Base-by-base conservation (phyloP, 2,888 invertebrate species). In the Allacma fusca region DNA sequence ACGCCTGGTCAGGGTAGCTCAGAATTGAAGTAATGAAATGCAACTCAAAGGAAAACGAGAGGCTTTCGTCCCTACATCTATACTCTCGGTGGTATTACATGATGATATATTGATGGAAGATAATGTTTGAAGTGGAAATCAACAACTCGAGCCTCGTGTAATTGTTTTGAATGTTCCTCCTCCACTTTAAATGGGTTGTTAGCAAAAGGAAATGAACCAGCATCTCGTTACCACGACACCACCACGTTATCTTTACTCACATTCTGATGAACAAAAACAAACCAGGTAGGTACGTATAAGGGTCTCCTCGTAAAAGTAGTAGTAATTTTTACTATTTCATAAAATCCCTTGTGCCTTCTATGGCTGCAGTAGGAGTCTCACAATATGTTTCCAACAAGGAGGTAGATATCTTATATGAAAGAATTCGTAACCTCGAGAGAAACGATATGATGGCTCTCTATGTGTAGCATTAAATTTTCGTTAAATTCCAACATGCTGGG, bases 241-340 rank as follows among this genome's bases (percentile, higher is more conserved):
- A 50, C 50, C 50, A 50, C 50, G 9, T 50, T 50, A n/a, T 50
- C 50, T 50, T 16, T 16, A 50, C 50, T n/a, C 50, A 50, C 50
- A 50, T 50, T 50, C 34, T 16, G 50, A 4, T 9, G 19, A 50
- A 50, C 19, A 19, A 12, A 12, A 50, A 19, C 40, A n/a, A 50
- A 50, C 50, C 50, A 19, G 50, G 50, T 5, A 50, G 9, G 5
- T 13, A 50, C 40, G 13, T 40, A 50, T 50, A 50, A 50, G 50
- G 50, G 9, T 50, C 50, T 50, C 50, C 1, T n/a, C 1, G 5
- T 16, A 50, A 12, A 50, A 34, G 34, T 9, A 34, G 9, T 34
- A 34, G 34, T 34, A 34, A 34, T 34, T 34, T 34, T 34, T 34
- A 34, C 34, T 34, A 4, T 34, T 34, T 34, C 34, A 34, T 50